Evolutionary conservation across 2,888 invertebrate species (phyloP), one percentile per base, ranked within the genome.

Genomic region (Caenorhabditis japonica): DNA sequence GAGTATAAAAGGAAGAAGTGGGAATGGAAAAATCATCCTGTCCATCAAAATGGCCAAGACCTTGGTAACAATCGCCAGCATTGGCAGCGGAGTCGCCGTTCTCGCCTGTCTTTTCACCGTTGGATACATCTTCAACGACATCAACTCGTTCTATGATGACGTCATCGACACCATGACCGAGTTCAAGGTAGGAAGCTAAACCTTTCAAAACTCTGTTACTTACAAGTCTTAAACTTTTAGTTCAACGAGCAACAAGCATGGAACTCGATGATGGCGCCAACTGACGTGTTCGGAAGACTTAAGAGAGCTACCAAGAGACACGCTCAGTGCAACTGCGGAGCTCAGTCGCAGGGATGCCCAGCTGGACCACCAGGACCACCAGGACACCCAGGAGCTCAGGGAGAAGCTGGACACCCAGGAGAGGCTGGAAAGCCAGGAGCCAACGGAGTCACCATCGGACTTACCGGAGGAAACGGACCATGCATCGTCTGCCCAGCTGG

Each of bases 111-210:
- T 79, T 13, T 56, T 75, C 52, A 64, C 66, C 49, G 74, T 79
- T 51, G 76, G 59, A 19, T 69, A 60, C 56, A 75, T 79, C 64
- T 76, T 76, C 76, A 79, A 79, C 61, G 79, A 79, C 49, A 79
- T 79, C 70, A 79, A 79, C 75, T 59, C 49, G 10, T 79, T 79
- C 72, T 75, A 79, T 58, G 79, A 79, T 49, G 72, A 79, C 33
- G 79, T 75, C 38, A 72, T 76, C 47, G 69, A 72, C 38, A 72
- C 74, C 23, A 69, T 79, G 69, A 44, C 68, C 39, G 79, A 79
- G 56, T 79, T 79, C 69, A 69, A 73, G 66, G 76, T 73, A 33
- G 58, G 30, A 7, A 1, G 13, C 7, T 4, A 58, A 46, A 21
- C 36, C 15, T 12, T 13, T 3, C 12, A 27, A 33, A 13, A 34